Evolutionary conservation across 2,113 vertebrate genomes (phyloP).

Genomic region (Ceyx cyanopectus): DNA sequence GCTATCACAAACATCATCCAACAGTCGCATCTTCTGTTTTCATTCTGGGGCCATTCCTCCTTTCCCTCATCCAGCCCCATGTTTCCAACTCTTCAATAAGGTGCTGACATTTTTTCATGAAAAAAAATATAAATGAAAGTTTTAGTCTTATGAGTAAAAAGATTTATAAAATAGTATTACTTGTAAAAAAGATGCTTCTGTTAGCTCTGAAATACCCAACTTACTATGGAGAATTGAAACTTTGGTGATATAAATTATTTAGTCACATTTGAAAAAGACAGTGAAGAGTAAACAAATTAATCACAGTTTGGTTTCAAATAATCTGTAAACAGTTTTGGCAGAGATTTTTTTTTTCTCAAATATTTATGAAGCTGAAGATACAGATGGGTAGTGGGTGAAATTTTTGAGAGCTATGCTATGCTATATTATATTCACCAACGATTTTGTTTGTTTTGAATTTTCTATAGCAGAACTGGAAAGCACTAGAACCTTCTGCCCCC

Average conservation of each 20-base stretch:
- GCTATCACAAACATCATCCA: constrained; percentile 34
- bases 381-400: constrained; percentile 51
- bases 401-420: not conserved
- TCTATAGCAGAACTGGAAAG: not conserved
- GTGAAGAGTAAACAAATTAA: not conserved
- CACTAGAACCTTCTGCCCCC: not conserved
- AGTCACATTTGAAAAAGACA: not conserved
- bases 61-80: not conserved
- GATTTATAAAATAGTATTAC: not conserved
- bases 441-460: not conserved
- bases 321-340: not conserved
- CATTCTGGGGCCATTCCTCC: not conserved
- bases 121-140: not conserved
- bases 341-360: not conserved
- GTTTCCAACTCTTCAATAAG: not conserved
- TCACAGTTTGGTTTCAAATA: not conserved
- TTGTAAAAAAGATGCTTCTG: not conserved
- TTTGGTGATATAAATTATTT: not conserved
- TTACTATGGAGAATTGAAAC: not conserved
- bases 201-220: not conserved
- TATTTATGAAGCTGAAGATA: constrained; percentile 17
- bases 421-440: not conserved
- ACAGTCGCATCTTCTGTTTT: not conserved
- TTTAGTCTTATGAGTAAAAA: not conserved
- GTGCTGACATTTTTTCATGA: not conserved